These are phyloP conservation scores for Halichoerus grypus DNA, from an alignment of 2,113 vertebrate genomes.

Conservation along the genomic window DNA sequence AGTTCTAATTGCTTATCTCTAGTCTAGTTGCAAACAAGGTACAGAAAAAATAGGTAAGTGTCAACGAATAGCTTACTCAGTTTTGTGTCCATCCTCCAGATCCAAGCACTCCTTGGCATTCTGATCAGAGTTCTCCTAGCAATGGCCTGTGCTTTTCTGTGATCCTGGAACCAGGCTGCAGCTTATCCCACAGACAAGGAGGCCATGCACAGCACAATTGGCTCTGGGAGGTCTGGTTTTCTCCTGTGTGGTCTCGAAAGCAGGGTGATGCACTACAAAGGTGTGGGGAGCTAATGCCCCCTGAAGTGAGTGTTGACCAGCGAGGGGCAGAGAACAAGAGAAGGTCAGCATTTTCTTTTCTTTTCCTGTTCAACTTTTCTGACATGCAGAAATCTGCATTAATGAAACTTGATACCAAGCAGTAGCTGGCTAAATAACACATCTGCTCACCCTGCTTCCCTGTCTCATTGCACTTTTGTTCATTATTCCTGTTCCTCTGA, in stretches of 20 bases:
- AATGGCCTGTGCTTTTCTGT: too few species aligned
- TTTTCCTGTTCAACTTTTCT: not conserved
- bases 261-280: not conserved
- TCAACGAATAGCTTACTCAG: not conserved
- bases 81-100: not conserved
- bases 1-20: not conserved
- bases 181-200: not conserved
- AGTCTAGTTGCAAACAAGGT: not conserved
- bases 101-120: not conserved
- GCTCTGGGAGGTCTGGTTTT: not conserved
- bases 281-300: not conserved
- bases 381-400: too few species aligned
- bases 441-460: not conserved
- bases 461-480: too few species aligned
- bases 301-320: not conserved
- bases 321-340: too few species aligned
- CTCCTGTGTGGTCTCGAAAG: too few species aligned
- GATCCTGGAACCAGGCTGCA: not conserved
- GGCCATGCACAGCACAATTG: not conserved
- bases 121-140: not conserved
- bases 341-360: not conserved
- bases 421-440: not conserved
- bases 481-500: not conserved
- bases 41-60: not conserved
- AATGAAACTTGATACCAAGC: not conserved